Evolutionary conservation across 2,888 invertebrate species (phyloP), one percentile per base, ranked within the genome.

Genomic region (Apamea crenata): DNA sequence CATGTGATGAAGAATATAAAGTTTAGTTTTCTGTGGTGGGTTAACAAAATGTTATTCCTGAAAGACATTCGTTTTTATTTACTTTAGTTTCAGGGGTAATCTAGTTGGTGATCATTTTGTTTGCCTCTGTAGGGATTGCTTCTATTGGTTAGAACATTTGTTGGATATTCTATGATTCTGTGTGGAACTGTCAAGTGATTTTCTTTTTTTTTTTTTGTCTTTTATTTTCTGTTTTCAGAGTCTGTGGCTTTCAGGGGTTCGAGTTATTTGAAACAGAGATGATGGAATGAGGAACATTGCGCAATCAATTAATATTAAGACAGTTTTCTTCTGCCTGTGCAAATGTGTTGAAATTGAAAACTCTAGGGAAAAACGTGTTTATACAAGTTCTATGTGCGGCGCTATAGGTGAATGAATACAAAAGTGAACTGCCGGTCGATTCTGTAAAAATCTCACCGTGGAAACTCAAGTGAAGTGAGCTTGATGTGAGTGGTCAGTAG

Each of bases 11-110:
- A 0, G 1, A 0, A 0, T 0, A 29, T 69, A 83, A 21, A 68
- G 40, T 61, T 47, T 0, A 59, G 16, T 56, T 36, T 84, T 12
- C 8, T 40, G 66, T 81, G 67, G 4, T 3, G 44, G 3, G 14
- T 18, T 14, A 69, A 56, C 2, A 59, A 59, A 78, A 71, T 83
- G 74, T 80, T 86, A 67, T 83, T 81, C 81, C 56, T 73, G 53
- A 70, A 61, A 78, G 80, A 82, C 83, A 83, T 87, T 89, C 85
- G 83, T 87, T 88, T 87, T 90, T 91, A 90, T 91, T 90, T 90
- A 88, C 79, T 88, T 83, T 70, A 78, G 87, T 90, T 84, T 83
- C 77, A 77, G 73, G 67, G 80, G 82, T 87, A 87, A 91, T 88
- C 83, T 83, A 81, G 84, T 88, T 77, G 78, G 75, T 80, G 81